A percentile compares a stretch with the other conserved stretches of the same genome.
These are phyloP conservation scores for Ganaspis brasiliensis DNA, from an alignment of 2,888 invertebrate genomes.

Conservation along the genomic window DNA sequence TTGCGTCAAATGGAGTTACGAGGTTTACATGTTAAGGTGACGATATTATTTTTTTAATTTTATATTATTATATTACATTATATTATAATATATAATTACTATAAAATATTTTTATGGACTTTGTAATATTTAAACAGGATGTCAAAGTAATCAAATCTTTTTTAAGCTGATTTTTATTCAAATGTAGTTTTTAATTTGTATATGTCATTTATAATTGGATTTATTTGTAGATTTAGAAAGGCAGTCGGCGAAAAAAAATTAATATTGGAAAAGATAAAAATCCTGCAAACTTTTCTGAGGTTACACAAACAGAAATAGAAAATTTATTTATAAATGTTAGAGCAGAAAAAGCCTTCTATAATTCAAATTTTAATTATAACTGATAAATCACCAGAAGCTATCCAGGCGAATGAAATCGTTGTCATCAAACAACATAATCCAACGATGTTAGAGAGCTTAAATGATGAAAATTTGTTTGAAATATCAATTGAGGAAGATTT, in stretches of 20 bases:
- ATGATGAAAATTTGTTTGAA: no score
- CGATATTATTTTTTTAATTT: neutral
- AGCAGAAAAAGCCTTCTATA: neutral
- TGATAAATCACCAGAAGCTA: no score
- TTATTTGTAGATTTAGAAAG: neutral
- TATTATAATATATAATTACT: neutral
- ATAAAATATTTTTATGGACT: neutral
- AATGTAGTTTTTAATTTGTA: neutral
- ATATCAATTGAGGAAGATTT: no score
- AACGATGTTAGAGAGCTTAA: no score
- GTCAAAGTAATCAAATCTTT: neutral
- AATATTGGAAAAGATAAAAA: neutral
- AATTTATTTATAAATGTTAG: neutral
- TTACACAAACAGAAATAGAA: neutral
- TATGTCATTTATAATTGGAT: neutral
- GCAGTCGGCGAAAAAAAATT: neutral
- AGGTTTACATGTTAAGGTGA: no score
- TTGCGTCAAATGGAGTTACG: no score
- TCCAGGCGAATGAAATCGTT: no score
- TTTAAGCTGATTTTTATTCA: neutral
- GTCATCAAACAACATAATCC: no score
- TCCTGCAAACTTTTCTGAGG: neutral
- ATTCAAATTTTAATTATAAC: no score
- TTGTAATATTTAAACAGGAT: neutral
- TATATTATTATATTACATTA: neutral